Base-by-base conservation (phyloP, 1,140 invertebrate genomes). In the Trichomalopsis sarcophagae region DNA sequence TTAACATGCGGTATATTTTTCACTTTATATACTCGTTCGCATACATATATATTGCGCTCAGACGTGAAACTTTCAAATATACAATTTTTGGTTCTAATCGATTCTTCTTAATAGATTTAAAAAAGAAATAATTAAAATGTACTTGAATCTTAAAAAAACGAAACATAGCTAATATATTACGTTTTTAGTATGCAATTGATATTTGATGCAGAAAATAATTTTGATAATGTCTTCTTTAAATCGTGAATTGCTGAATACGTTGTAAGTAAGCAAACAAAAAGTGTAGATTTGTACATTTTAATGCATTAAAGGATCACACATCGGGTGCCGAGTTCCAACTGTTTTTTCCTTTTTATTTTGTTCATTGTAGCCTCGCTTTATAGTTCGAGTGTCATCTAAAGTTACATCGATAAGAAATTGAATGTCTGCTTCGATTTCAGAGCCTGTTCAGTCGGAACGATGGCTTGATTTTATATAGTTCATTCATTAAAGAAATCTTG, bases 11-110 rank as follows among this genome's bases (percentile, higher is more conserved):
- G 36, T 84, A 84, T 78, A 78, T 69, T 44, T 66, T 40, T 78
- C 81, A 68, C 40, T 36, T 77, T 84, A 84, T 79, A 71, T 79
- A 84, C 77, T 75, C 33, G 36, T 79, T 40, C 7, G 55, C 17
- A 62, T 40, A 50, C 14, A 55, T 33, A 21, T 66, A 21, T 66
- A 36, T 30, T 84, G 68, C 30, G 9, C 44, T 62, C 11, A 40
- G 50, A 33, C 68, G 74, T 74, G 40, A 21, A 84, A 84, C 14
- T 79, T 66, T 13, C 33, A 30, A 81, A 71, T 74, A 23, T 79
- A 80, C 69, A 80, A 73, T 84, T 74, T 80, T 78, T 50, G 40
- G 77, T 82, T 27, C 76, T 44, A 66, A 77, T 68, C 17, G 11
- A 21, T 40, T 75, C 21, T 40, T 44, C 0, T n/a, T 75, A 1